Base-by-base conservation (phyloP, 2,888 invertebrate species). In the Norana najaformis region DNA sequence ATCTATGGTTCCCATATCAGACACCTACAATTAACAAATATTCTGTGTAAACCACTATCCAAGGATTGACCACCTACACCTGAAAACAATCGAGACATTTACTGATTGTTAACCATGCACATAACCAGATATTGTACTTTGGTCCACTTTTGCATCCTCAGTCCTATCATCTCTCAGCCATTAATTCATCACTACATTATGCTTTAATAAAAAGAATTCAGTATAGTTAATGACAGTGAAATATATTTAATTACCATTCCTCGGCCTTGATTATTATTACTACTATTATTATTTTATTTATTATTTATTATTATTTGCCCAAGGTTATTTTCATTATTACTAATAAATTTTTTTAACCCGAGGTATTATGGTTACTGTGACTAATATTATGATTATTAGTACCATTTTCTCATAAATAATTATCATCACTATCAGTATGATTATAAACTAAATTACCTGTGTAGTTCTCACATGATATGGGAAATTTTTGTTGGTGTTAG, bases 391-490 rank as follows among this genome's bases (percentile, higher is more conserved):
- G 69, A 69, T n/a, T 69, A 69, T 69, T 69, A 69, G 8, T n/a
- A 69, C 11, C 8, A 69, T n/a, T 69, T 69, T 11, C n/a, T 69
- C 30, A 8, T n/a, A 69, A 69, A 69, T 69, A 69, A n/a, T 69
- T n/a, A n/a, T 2, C 8, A n/a, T 69, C 11, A 69, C n/a, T 69
- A 69, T 69, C 8, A 0, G 30, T 69, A 69, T n/a, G 69, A 69
- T n/a, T 69, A n/a, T 30, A 4, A 16, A 35, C 13, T 20, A n/a
- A 37, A 89, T 89, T 30, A 96, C 95, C 95, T 98, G 97, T 0
- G 97, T 97, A 0, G 98, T 98, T 90, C 97, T 95, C 41, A 98
- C 97, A 94, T 98, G 98, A 94, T 97, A 98, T 0, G 98, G 98
- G 93, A 98, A 98, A 94, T 97, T 97, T 93, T 96, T 97, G 94